These are phyloP conservation scores for Pogonophryne albipinna DNA, from an alignment of 2,797 vertebrate genomes.

Conservation along the genomic window DNA sequence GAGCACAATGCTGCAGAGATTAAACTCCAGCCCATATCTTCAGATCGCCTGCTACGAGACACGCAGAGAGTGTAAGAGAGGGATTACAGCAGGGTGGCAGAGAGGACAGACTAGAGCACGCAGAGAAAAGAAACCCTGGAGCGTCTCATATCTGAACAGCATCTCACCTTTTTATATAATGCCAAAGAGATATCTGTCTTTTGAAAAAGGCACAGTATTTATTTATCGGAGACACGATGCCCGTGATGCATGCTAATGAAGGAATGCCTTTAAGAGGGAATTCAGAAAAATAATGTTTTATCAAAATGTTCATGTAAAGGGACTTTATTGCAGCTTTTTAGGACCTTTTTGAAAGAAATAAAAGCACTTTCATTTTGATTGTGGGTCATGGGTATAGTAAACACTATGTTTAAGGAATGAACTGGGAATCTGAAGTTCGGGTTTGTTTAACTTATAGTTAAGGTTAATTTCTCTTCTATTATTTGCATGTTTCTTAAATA, in stretches of 20 bases:
- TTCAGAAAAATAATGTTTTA: background rate
- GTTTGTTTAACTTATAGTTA: too few species aligned
- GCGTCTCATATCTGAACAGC: conserved; percentile 25
- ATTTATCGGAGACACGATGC: background rate
- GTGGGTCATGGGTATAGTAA: too few species aligned
- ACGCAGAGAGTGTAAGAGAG: conserved; percentile 44
- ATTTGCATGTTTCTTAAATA: background rate
- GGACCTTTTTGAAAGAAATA: background rate
- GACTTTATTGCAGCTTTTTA: background rate
- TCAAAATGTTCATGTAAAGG: background rate
- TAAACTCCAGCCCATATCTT: conserved; percentile 70
- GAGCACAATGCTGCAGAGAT: conserved; percentile 80
- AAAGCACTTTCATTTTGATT: background rate
- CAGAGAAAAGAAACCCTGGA: conserved; percentile 5
- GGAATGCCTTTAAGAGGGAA: background rate
- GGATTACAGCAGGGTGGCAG: conserved; percentile 62
- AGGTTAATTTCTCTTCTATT: background rate
- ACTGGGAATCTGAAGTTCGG: too few species aligned
- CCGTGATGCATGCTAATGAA: background rate
- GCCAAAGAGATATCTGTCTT: background rate
- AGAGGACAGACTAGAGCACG: conserved; percentile 33
- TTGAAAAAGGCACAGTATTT: too few species aligned
- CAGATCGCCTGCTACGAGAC: conserved; percentile 57
- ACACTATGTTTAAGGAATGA: too few species aligned
- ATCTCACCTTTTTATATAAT: conserved; percentile 32